These are phyloP conservation scores for Macquaria australasica DNA, from an alignment of 2,113 vertebrate genomes.

Conservation along the genomic window DNA sequence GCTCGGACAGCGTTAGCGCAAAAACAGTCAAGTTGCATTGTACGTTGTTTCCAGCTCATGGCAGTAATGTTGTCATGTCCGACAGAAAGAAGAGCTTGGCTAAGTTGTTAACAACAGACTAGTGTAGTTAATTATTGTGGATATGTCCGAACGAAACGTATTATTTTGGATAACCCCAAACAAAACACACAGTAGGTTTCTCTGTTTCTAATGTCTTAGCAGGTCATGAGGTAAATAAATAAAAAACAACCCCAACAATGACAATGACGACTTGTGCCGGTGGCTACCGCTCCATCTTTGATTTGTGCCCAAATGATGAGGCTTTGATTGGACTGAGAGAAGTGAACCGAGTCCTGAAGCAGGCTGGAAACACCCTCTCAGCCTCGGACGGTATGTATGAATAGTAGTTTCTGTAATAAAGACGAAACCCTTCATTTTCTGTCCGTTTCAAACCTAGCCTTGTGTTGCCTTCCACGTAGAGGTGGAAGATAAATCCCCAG, in stretches of 20 bases:
- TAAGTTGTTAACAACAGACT: constrained; percentile 1
- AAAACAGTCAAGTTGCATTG: neutral
- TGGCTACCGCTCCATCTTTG: constrained; percentile 69
- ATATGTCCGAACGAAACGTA: neutral
- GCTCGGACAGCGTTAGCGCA: neutral
- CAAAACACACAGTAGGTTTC: neutral
- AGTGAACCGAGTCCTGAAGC: constrained; percentile 56
- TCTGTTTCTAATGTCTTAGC: neutral
- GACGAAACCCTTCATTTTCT: neutral
- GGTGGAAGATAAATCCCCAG: constrained; percentile 21
- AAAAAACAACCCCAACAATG: neutral
- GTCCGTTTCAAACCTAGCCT: neutral
- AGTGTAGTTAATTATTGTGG: neutral
- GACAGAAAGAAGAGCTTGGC: neutral
- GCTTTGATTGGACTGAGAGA: constrained; percentile 63
- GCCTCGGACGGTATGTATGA: constrained; percentile 47
- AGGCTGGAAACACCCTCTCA: constrained; percentile 3
- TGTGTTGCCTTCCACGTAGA: constrained; percentile 25
- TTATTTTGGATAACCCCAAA: neutral
- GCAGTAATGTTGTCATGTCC: neutral
- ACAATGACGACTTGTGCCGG: constrained; percentile 42
- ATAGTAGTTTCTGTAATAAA: neutral
- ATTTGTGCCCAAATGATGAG: constrained; percentile 62
- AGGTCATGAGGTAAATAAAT: constrained; percentile 13
- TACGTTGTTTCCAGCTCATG: neutral